A percentile compares a stretch with the other conserved stretches of the same genome.
These are phyloP conservation scores for Chaetodon trifasciatus DNA, from an alignment of 2,797 vertebrate species.

Conservation along the genomic window DNA sequence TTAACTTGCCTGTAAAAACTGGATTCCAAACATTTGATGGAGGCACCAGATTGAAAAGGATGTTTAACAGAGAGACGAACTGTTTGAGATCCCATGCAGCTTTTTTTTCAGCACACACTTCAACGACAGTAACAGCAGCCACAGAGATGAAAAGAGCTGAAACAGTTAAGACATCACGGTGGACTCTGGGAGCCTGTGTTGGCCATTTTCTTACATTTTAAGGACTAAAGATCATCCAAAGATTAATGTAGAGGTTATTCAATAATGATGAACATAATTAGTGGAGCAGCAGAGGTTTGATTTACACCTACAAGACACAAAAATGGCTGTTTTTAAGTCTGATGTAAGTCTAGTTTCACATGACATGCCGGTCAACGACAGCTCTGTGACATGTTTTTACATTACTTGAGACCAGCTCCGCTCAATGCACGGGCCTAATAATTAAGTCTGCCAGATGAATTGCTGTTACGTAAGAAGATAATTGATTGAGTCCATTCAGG, in stretches of 20 bases:
- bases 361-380: no score
- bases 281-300: neutral
- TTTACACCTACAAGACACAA: neutral
- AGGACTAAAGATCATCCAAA: neutral
- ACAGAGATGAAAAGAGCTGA: neutral
- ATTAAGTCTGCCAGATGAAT: neutral
- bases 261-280: neutral
- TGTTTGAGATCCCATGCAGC: neutral
- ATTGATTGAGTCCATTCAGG: neutral
- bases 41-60: neutral
- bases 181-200: no score
- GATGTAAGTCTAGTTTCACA: no score
- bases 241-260: neutral
- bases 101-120: neutral
- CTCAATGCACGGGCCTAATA: neutral
- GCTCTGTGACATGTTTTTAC: no score
- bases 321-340: no score
- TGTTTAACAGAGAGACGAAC: neutral
- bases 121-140: no score
- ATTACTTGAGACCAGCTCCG: neutral
- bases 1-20: neutral
- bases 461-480: neutral
- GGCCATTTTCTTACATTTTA: no score
- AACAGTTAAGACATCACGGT: neutral
- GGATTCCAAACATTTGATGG: neutral